Evolutionary conservation across 2,113 vertebrate species (phyloP).

Genomic region (Phylloscopus whistleri): DNA sequence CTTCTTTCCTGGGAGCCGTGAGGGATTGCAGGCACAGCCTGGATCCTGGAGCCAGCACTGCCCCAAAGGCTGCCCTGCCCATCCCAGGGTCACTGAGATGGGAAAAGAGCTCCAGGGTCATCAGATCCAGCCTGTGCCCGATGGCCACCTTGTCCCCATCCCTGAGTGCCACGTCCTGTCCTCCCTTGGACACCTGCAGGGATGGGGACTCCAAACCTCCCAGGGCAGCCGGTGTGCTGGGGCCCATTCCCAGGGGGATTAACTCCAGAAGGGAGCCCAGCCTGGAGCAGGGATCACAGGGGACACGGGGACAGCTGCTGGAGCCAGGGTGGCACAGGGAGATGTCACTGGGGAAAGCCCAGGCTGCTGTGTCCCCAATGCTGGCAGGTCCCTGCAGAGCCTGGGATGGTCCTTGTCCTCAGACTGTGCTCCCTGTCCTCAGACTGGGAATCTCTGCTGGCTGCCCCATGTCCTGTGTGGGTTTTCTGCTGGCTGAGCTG

Average conservation of each 20-base stretch:
- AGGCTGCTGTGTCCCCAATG: not conserved
- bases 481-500: not conserved
- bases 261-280: not conserved
- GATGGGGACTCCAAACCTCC: not conserved
- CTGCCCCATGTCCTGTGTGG: not conserved
- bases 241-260: fast-evolving
- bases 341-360: not conserved
- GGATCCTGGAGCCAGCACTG: not conserved
- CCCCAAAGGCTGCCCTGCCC: not conserved
- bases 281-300: not conserved
- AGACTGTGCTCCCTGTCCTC: not conserved
- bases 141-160: not conserved
- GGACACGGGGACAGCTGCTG: not conserved
- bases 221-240: not conserved
- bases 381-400: not conserved
- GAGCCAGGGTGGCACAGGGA: not conserved
- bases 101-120: not conserved
- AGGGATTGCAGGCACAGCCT: not conserved
- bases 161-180: fast-evolving
- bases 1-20: not conserved
- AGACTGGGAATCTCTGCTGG: not conserved
- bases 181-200: not conserved
- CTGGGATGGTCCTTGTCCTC: not conserved
- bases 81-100: not conserved
- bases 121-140: fast-evolving